Conservation (phyloP, 2,797 vertebrate species). For the Graptemys geographica region DNA sequence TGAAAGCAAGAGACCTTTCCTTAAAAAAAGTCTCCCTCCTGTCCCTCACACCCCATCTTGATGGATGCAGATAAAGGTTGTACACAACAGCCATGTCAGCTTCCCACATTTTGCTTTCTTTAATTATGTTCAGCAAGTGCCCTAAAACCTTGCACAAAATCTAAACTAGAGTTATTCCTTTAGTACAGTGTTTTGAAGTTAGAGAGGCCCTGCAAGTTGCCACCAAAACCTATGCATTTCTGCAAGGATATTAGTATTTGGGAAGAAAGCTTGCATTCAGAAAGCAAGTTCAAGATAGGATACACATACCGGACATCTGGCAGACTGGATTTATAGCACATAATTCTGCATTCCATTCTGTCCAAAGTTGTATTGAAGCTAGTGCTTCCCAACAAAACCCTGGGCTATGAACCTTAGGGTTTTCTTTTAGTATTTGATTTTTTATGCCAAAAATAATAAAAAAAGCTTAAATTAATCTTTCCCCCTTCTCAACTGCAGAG, state of each 20-base stretch:
- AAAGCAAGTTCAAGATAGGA: not conserved
- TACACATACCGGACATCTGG: not conserved
- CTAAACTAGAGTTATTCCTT: not conserved
- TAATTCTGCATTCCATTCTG: not conserved
- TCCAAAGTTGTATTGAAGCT: not conserved
- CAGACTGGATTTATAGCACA: not conserved
- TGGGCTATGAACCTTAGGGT: not conserved
- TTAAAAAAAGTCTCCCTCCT: too few species aligned
- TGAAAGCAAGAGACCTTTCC: constrained; percentile 11
- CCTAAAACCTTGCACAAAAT: not conserved
- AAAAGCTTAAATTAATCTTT: not conserved
- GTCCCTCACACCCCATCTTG: too few species aligned
- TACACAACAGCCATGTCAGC: not conserved
- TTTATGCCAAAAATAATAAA: not conserved
- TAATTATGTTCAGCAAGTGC: not conserved
- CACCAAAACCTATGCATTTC: not conserved
- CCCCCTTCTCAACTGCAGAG: not conserved
- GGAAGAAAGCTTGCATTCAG: not conserved
- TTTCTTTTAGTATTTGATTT: not conserved
- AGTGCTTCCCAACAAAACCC: not conserved
- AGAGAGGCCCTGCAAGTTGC: not conserved
- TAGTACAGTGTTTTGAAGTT: not conserved
- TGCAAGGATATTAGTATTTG: not conserved
- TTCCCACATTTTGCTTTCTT: not conserved
- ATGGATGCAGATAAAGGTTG: too few species aligned